A percentile compares a stretch with the other conserved stretches of the same genome.
These are phyloP conservation scores for Eupelmus urozonus DNA, from an alignment of 2,888 invertebrate genomes.

Conservation along the genomic window DNA sequence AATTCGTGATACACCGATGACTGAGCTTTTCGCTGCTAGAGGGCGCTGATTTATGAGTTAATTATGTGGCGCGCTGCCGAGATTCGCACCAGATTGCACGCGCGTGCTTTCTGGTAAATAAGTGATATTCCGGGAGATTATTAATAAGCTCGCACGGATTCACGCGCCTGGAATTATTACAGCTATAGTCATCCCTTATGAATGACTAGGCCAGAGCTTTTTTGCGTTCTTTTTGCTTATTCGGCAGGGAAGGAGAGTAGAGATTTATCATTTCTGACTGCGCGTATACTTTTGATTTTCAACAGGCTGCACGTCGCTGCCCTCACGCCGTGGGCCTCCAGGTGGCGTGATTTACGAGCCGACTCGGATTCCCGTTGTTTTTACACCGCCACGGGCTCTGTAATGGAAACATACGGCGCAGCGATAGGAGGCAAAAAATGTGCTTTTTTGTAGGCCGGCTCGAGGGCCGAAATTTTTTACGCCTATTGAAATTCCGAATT, in stretches of 20 bases:
- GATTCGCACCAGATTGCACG: neutral
- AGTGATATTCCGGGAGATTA: constrained; percentile 1
- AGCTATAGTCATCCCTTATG: neutral
- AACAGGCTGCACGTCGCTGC: no score
- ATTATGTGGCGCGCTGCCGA: no score
- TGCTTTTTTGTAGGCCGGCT: no score
- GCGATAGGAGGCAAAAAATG: no score
- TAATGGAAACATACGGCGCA: no score
- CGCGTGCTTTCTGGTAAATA: neutral
- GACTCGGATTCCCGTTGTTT: neutral
- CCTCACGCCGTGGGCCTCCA: constrained; percentile 2
- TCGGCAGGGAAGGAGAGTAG: neutral
- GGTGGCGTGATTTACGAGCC: constrained; percentile 29
- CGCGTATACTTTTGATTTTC: constrained; percentile 33
- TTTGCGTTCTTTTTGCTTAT: neutral
- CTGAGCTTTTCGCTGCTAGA: no score
- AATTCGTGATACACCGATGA: no score
- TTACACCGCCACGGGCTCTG: no score
- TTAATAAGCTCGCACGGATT: neutral
- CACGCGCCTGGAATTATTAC: neutral
- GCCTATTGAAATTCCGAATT: no score
- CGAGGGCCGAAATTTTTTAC: no score
- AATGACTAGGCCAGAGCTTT: neutral
- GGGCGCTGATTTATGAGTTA: no score
- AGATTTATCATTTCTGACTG: constrained; percentile 12